Evolutionary conservation across 2,113 vertebrate species (phyloP), one percentile per base, ranked within the genome.

Genomic region (Ciconia stormi): DNA sequence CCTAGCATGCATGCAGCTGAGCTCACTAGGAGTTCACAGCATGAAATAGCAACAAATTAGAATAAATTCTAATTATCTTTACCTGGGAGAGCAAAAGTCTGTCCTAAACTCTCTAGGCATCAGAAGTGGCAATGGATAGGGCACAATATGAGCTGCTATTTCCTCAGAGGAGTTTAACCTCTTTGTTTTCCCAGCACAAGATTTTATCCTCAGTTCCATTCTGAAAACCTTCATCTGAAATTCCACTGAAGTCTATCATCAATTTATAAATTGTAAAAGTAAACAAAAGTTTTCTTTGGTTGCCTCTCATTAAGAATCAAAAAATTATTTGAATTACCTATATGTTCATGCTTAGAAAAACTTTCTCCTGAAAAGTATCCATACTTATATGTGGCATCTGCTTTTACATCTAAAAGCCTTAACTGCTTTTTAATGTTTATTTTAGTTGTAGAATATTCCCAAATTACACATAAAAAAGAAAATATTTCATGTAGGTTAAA

Each of bases 351-450:
- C 13, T 47, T 20, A 82, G 76, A 72, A 86, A 80, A 58, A 2
- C 13, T 49, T 80, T 66, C 26, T 61, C 11, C 30, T 11, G 10
- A 21, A 76, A 95, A 71, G 5, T 46, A 50, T 6, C 29, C 19
- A 9, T 40, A 30, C 5, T n/a, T 79, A 30, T 0, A 56, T 3
- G 1, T 34, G 6, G 4, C 30, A 59, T 50, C 12, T 58, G 22
- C 21, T 77, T 73, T 73, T 65, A 36, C 7, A 34, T 14, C 1
- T 61, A 65, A 88, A 85, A 61, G 3, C 2, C 6, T 12, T 71
- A 46, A 40, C 14, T n/a, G 9, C 5, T 76, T 87, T 66, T 38
- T 6, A 87, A 23, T 67, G 20, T 47, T 90, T 63, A 15, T 85
- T 56, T 72, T 52, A 12, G 10, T 47, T 46, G n/a, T 34, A 67